Evolutionary conservation across 2,113 vertebrate genomes (phyloP), one percentile per base, ranked within the genome.

Genomic region (Gadus chalcogrammus): DNA sequence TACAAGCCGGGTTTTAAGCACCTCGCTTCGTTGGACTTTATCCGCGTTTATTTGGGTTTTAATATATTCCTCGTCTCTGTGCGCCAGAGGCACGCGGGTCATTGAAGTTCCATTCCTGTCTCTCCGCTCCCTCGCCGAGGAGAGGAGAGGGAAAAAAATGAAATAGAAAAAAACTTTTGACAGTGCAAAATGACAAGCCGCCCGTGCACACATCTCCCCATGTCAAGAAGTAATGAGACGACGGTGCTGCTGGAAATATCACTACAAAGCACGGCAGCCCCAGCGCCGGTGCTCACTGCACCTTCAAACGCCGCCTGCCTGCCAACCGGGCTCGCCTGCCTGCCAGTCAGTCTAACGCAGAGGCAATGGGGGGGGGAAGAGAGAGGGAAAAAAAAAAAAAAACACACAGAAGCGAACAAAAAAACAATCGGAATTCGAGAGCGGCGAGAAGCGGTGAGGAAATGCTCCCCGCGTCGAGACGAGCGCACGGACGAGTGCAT

Each of bases 181-280:
- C 87, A 89, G 87, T 84, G 73, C 85, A 84, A 84, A 87, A 89
- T 91, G 88, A 89, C 88, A 87, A 84, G 84, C 87, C 83, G 75
- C 87, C 88, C 82, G 82, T 87, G 88, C 81, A 76, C 70, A 79
- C 85, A 83, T 88, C 84, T 80, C 79, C 42, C 83, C 82, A 87
- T 85, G 79, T 90, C 87, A 91, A 86, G 83, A 84, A 83, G 85
- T 89, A 91, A 91, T 91, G 88, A 91, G 89, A 90, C 84, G 85
- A 90, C 84, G 85, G 85, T 88, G 87, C 88, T 87, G 85, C 89
- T 87, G 80, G 82, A 91, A 89, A 88, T 88, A 89, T 91, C 86
- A 89, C 88, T 89, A 88, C 88, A 89, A 85, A 87, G 88, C 78
- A 80, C 87, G 86, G 42, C 84, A 80, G 78, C 84, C 84, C 82